Evolutionary conservation across 2,113 vertebrate species (phyloP).

Genomic region (Saimiri boliviensis): DNA sequence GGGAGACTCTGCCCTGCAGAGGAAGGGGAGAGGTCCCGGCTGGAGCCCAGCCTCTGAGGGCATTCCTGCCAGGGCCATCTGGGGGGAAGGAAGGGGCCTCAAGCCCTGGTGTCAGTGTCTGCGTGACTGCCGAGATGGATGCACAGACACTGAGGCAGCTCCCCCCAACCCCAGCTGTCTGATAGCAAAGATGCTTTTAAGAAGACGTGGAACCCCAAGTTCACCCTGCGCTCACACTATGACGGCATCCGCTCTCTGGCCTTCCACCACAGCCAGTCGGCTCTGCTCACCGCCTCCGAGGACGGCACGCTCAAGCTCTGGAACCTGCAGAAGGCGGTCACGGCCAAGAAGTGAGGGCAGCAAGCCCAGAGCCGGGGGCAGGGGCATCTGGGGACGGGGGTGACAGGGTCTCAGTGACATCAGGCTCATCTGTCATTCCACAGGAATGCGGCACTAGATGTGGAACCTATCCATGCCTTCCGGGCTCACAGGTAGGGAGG

Average conservation of each 20-base stretch:
- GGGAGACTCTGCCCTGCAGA: background rate
- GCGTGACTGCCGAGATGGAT: accelerated
- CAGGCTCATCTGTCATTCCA: background rate
- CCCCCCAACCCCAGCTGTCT: conserved; percentile 82
- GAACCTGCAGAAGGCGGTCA: conserved; percentile 94
- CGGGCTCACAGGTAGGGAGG: conserved; percentile 90
- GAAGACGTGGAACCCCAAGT: conserved; percentile 94
- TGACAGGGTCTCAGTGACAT: accelerated
- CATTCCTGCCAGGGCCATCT: background rate
- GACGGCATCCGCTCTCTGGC: conserved; percentile 92
- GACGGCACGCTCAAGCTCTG: conserved; percentile 95
- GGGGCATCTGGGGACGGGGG: background rate
- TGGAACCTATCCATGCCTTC: conserved; percentile 95
- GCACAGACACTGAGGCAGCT: background rate
- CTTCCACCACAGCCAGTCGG: conserved; percentile 92
- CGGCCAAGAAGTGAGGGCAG: conserved; percentile 91
- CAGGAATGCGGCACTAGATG: conserved; percentile 92
- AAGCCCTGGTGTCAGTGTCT: background rate
- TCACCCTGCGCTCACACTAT: conserved; percentile 94
- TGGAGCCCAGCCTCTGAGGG: background rate
- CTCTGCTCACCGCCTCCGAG: conserved; percentile 91
- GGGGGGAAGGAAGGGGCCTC: background rate
- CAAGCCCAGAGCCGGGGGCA: accelerated
- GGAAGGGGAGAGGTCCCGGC: accelerated
- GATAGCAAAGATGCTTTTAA: conserved; percentile 93